Evolutionary conservation across 2,888 invertebrate species (phyloP).

Genomic region (Tiliacea aurago): DNA sequence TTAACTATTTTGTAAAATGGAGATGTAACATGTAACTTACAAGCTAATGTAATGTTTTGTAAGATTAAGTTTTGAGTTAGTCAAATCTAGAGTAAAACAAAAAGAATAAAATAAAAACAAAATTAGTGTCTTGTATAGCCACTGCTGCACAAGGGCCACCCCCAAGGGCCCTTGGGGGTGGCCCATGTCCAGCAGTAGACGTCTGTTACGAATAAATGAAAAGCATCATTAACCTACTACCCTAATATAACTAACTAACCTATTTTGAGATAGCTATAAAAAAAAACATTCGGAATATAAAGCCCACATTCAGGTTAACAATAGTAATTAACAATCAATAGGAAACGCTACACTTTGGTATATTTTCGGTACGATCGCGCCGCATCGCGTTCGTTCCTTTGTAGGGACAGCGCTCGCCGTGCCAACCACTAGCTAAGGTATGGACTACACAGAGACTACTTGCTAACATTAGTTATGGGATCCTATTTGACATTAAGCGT

Average conservation of each 20-base stretch:
- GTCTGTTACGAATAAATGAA: constrained; percentile 5
- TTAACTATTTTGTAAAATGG: neutral
- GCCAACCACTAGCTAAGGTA: constrained; percentile 55
- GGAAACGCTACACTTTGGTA: constrained; percentile 25
- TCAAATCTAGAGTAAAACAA: neutral
- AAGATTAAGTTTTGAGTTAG: neutral
- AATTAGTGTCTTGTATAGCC: too few species aligned
- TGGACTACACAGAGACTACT: constrained; percentile 20
- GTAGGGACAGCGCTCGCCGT: constrained; percentile 53
- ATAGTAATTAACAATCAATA: constrained; percentile 43
- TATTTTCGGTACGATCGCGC: constrained; percentile 36
- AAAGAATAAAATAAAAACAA: neutral
- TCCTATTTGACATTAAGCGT: too few species aligned
- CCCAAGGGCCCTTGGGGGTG: too few species aligned
- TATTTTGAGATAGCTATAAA: constrained; percentile 1
- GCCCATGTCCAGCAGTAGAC: too few species aligned
- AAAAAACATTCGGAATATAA: neutral
- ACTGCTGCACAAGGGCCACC: too few species aligned
- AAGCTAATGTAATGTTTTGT: neutral
- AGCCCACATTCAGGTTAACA: constrained; percentile 9
- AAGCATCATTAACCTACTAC: constrained; percentile 17
- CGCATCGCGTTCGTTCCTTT: constrained; percentile 50
- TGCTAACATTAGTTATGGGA: neutral
- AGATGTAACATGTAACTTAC: neutral
- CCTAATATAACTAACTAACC: neutral